phyloP scores from a whole-genome alignment of 2,113 vertebrate genomes.

The Ceuthmochares aereus region DNA sequence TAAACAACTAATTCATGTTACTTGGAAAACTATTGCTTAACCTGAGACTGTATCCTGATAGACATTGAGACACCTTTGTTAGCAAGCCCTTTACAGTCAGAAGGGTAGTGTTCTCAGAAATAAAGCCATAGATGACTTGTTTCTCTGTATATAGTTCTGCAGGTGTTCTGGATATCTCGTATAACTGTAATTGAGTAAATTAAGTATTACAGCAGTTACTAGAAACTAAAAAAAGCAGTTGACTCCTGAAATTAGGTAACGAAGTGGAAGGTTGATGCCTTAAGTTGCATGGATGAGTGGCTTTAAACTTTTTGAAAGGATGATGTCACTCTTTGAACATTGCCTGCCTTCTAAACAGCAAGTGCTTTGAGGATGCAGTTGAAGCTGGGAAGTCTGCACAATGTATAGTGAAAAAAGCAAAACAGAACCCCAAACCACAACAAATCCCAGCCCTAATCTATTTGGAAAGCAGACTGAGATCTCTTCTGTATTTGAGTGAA shows the following conservation, averaged over 20 bases:
- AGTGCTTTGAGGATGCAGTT: neutral
- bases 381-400: neutral
- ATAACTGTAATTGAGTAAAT: neutral
- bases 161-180: neutral
- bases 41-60: neutral
- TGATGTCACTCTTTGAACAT: neutral
- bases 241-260: neutral
- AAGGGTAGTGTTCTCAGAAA: neutral
- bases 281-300: neutral
- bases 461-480: neutral
- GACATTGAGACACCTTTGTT: neutral
- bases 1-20: neutral
- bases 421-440: neutral
- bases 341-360: neutral
- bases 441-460: neutral
- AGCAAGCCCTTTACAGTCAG: neutral
- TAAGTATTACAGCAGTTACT: neutral
- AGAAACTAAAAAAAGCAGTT: neutral
- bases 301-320: neutral
- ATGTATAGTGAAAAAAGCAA: neutral
- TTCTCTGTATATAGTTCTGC: accelerated
- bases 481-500: neutral
- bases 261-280: neutral
- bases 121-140: neutral
- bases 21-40: slow-evolving; percentile 19